phyloP scores from a whole-genome alignment of 2,888 invertebrate genomes.

The Oxycera nigricornis region DNA sequence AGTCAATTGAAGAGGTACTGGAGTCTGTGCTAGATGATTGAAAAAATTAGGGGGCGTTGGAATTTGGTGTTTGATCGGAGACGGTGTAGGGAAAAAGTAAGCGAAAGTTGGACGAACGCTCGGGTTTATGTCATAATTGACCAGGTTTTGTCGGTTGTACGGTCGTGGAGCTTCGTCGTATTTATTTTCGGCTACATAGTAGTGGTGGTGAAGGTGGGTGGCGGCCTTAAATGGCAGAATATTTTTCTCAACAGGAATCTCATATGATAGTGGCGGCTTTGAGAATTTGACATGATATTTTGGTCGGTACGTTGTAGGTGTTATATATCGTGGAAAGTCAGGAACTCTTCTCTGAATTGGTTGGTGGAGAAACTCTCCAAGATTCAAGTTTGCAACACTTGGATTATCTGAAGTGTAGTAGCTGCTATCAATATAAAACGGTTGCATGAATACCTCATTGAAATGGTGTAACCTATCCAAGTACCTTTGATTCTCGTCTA shows the following conservation, averaged over 20 bases:
- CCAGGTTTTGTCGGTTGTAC: constrained; percentile 4
- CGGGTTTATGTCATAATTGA: neutral
- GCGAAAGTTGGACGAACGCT: neutral
- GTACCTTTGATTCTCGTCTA: constrained; percentile 31
- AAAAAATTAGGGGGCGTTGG: constrained; percentile 41
- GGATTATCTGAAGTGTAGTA: constrained; percentile 23
- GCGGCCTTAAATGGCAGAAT: neutral
- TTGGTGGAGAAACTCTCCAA: constrained; percentile 57
- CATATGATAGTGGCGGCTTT: constrained; percentile 44
- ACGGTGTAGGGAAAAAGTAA: constrained; percentile 37
- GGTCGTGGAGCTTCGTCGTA: constrained; percentile 40
- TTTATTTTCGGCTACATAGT: constrained; percentile 54
- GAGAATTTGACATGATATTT: constrained; percentile 53
- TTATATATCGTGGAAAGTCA: neutral
- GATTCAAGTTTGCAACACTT: constrained; percentile 52
- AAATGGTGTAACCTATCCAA: constrained; percentile 31
- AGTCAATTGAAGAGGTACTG: constrained; percentile 42
- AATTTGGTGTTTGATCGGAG: constrained; percentile 44
- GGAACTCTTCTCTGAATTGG: constrained; percentile 44
- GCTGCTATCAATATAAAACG: constrained; percentile 30
- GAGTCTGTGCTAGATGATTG: constrained; percentile 45
- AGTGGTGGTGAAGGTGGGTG: constrained; percentile 61
- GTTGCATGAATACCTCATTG: constrained; percentile 48
- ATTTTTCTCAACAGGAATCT: neutral
- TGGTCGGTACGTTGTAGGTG: constrained; percentile 58